These are phyloP conservation scores for Craseonycteris thonglongyai DNA, from an alignment of 2,113 vertebrate genomes.

Conservation along the genomic window DNA sequence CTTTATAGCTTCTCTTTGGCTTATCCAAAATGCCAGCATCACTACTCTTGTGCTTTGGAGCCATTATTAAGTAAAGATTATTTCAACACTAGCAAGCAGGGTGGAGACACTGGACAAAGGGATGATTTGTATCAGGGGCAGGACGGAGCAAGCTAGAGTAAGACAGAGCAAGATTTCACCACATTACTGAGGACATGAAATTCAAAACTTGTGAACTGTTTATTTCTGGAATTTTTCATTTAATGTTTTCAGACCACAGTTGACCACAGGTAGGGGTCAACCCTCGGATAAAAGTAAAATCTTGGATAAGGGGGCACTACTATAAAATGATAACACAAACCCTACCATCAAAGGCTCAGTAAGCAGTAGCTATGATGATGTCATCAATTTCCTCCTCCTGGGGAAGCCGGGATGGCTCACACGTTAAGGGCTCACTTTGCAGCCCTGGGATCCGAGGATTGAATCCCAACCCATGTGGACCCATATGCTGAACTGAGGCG, in stretches of 20 bases:
- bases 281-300: background rate
- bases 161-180: background rate
- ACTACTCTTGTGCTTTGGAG: background rate
- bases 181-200: background rate
- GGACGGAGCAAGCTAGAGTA: background rate
- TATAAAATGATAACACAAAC: background rate
- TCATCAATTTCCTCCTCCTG: background rate
- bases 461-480: too few relatives aligned
- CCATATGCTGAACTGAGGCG: too few relatives aligned
- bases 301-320: background rate
- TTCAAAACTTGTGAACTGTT: background rate
- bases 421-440: too few relatives aligned
- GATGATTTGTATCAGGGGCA: background rate
- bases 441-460: too few relatives aligned
- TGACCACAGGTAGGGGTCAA: background rate
- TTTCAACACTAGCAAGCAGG: background rate
- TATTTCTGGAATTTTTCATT: background rate
- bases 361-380: background rate
- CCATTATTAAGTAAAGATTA: background rate
- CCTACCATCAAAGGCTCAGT: background rate
- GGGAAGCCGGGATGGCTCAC: too few relatives aligned
- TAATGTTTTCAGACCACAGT: too few relatives aligned
- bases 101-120: background rate
- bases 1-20: background rate
- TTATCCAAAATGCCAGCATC: background rate